A percentile compares a stretch with the other conserved stretches of the same genome.
These are phyloP conservation scores for Diaprepes abbreviatus DNA, from an alignment of 2,888 invertebrate genomes.

Conservation along the genomic window DNA sequence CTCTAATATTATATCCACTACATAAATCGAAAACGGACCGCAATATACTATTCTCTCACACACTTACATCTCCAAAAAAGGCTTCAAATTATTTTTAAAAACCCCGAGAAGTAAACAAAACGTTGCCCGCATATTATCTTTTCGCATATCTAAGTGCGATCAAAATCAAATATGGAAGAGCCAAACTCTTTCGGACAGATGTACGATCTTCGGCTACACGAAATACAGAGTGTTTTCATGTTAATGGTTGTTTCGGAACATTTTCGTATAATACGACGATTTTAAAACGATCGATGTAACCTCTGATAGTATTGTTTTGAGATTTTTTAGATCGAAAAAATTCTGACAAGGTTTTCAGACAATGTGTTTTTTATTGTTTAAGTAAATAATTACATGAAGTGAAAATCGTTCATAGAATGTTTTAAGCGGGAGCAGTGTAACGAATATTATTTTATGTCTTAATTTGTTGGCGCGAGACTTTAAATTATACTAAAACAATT, in stretches of 20 bases:
- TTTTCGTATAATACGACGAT: constrained; percentile 60
- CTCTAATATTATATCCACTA: constrained; percentile 15
- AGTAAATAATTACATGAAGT: constrained; percentile 52
- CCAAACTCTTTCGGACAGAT: constrained; percentile 40
- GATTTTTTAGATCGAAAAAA: constrained; percentile 54
- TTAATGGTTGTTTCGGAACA: constrained; percentile 55
- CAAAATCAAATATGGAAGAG: constrained; percentile 47
- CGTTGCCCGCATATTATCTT: constrained; percentile 2
- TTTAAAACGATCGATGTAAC: constrained; percentile 59
- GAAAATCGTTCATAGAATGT: constrained; percentile 44
- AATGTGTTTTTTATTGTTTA: constrained; percentile 53
- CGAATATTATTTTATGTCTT: not conserved
- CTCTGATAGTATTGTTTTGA: constrained; percentile 59
- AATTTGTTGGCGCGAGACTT: no score
- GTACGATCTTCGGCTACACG: constrained; percentile 37
- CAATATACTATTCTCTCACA: constrained; percentile 32
- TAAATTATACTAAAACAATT: no score
- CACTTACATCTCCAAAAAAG: constrained; percentile 27
- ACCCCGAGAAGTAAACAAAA: constrained; percentile 13
- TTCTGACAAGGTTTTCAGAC: constrained; percentile 42
- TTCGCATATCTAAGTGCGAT: constrained; percentile 38
- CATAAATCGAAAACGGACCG: constrained; percentile 45
- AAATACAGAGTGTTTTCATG: constrained; percentile 55
- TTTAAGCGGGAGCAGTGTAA: constrained; percentile 2
- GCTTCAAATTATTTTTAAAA: constrained; percentile 14